Evolutionary conservation across 2,113 vertebrate genomes (phyloP).

Genomic region (Bagarius yarrelli): DNA sequence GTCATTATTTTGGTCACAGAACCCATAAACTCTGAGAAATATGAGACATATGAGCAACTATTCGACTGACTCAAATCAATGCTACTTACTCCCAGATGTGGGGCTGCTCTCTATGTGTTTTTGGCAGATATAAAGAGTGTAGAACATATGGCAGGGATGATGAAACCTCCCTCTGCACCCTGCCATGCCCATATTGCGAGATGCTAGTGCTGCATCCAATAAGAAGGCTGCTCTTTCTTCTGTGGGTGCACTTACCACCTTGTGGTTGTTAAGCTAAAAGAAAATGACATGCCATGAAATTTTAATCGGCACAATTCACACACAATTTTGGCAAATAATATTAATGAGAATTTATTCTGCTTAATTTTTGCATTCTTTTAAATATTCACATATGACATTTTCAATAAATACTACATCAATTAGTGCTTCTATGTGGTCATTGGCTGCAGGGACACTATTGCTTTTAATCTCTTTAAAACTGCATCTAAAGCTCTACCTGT

Average conservation of each 20-base stretch:
- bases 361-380: conserved; percentile 20
- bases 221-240: conserved; percentile 92
- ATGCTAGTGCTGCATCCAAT: conserved; percentile 85
- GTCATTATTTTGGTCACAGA: conserved; percentile 25
- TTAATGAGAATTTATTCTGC: conserved; percentile 32
- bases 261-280: conserved; percentile 88
- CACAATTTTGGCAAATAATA: conserved; percentile 28
- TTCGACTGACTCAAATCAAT: not conserved
- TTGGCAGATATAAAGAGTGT: conserved; percentile 92
- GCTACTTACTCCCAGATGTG: conserved; percentile 83
- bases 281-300: conserved; percentile 18
- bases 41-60: not conserved
- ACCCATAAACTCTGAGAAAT: not conserved
- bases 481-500: conserved; percentile 75
- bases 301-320: conserved; percentile 3
- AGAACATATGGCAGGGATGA: conserved; percentile 94
- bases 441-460: not conserved
- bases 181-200: conserved; percentile 75
- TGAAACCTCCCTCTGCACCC: conserved; percentile 74
- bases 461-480: not conserved
- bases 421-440: not conserved
- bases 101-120: conserved; percentile 90
- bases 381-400: conserved; percentile 17
- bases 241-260: conserved; percentile 85
- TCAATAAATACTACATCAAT: not conserved